Conservation (phyloP, 2,113 vertebrate species). For the Gobio gobio region DNA sequence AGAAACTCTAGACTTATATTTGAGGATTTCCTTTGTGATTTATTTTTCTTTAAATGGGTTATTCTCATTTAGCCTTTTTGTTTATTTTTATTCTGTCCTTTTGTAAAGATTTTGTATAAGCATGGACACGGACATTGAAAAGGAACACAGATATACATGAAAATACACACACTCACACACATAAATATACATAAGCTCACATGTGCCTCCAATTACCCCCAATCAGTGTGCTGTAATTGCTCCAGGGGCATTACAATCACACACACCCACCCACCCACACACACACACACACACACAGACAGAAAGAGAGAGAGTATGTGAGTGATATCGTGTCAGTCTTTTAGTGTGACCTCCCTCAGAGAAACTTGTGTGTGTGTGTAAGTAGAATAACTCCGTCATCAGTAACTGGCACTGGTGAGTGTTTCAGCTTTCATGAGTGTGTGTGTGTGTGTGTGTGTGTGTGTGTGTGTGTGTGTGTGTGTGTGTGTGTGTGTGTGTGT, state of each 20-base stretch:
- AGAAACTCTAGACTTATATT: background rate
- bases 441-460: background rate
- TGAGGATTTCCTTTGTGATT: constrained; percentile 30
- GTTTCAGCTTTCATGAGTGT: background rate
- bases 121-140: background rate
- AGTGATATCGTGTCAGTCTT: constrained; percentile 68
- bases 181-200: constrained; percentile 46
- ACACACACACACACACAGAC: constrained; percentile 30
- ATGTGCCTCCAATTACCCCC: constrained; percentile 77
- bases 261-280: constrained; percentile 25
- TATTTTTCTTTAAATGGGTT: background rate
- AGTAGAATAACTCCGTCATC: background rate
- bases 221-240: constrained; percentile 77
- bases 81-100: constrained; percentile 49
- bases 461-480: constrained; percentile 26
- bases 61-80: constrained; percentile 32
- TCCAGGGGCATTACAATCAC: constrained; percentile 55
- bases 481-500: background rate
- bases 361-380: background rate
- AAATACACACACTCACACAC: too few species aligned
- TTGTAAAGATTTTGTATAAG: background rate
- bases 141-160: background rate
- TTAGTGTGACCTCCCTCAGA: constrained; percentile 30
- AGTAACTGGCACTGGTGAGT: constrained; percentile 9
- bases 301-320: background rate